phyloP scores from a whole-genome alignment of 2,113 vertebrate species.

The Tricholaema leucomelas region DNA sequence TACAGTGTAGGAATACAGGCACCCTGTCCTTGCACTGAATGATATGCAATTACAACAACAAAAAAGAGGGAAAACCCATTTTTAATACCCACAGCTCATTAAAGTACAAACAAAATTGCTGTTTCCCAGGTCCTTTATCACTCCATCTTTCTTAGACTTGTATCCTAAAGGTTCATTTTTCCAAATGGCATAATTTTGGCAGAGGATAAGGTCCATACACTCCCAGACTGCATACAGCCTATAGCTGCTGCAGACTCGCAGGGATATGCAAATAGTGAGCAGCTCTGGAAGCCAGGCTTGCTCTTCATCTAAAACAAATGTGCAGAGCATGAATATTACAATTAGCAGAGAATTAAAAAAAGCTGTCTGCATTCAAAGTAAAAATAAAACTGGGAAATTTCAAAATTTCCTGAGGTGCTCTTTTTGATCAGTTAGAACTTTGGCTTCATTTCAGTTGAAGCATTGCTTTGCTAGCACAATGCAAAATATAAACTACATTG shows the following conservation, averaged over 20 bases:
- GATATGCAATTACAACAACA: background rate
- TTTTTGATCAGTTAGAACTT: conserved; percentile 37
- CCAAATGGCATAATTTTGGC: background rate
- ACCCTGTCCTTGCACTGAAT: background rate
- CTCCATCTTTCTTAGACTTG: background rate
- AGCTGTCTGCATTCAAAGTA: background rate
- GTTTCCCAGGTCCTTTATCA: background rate
- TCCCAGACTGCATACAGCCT: background rate
- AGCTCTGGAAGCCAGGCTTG: background rate
- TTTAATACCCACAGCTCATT: background rate
- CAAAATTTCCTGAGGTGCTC: conserved; percentile 33
- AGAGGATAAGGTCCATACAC: background rate
- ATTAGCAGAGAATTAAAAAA: background rate
- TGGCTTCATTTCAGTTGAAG: conserved; percentile 1
- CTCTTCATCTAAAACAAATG: background rate
- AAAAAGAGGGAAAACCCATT: background rate
- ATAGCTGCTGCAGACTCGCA: background rate
- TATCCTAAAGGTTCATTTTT: conserved; percentile 24
- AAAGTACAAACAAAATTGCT: background rate
- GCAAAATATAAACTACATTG: conserved; percentile 11
- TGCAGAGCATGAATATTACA: background rate
- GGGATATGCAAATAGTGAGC: background rate
- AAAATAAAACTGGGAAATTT: conserved; percentile 28
- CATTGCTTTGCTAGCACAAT: conserved; percentile 23
- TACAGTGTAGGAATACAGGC: background rate